Conservation (phyloP, 2,113 vertebrate species). For the Calonectris borealis region DNA sequence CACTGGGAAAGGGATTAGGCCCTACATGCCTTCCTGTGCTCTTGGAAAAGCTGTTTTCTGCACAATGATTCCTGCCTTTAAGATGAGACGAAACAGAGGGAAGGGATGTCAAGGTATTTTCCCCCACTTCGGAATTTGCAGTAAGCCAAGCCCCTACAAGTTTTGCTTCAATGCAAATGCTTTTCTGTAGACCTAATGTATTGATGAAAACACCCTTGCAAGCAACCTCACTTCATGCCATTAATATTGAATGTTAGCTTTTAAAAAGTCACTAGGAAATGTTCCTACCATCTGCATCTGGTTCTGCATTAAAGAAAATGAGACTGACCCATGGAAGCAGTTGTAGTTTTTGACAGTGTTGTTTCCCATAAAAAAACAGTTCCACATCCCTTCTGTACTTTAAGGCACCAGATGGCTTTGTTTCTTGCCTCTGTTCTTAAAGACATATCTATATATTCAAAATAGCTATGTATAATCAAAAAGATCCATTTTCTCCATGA, state of each 20-base stretch:
- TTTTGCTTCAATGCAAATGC: background rate
- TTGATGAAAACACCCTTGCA: background rate
- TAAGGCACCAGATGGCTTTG: background rate
- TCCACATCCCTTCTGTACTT: background rate
- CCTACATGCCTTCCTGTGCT: background rate
- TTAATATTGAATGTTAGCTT: background rate
- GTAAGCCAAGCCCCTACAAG: background rate
- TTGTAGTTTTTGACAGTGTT: background rate
- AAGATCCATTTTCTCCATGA: background rate
- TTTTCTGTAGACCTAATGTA: background rate
- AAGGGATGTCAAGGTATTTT: background rate
- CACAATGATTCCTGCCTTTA: background rate
- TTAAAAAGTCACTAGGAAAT: constrained; percentile 35
- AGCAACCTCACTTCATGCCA: background rate
- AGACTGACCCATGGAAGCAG: constrained; percentile 5
- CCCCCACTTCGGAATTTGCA: background rate
- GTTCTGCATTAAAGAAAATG: constrained; percentile 33
- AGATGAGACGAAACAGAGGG: background rate
- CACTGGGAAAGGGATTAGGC: background rate
- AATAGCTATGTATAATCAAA: background rate
- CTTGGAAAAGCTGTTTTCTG: background rate
- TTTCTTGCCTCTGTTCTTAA: background rate
- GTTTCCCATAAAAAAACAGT: constrained; percentile 17
- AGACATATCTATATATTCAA: background rate
- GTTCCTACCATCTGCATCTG: constrained; percentile 41